Percentiles rank a stretch among this genome's conserved stretches.
phyloP scores from a whole-genome alignment of 2,113 vertebrate genomes.

The Ictidomys tridecemlineatus region DNA sequence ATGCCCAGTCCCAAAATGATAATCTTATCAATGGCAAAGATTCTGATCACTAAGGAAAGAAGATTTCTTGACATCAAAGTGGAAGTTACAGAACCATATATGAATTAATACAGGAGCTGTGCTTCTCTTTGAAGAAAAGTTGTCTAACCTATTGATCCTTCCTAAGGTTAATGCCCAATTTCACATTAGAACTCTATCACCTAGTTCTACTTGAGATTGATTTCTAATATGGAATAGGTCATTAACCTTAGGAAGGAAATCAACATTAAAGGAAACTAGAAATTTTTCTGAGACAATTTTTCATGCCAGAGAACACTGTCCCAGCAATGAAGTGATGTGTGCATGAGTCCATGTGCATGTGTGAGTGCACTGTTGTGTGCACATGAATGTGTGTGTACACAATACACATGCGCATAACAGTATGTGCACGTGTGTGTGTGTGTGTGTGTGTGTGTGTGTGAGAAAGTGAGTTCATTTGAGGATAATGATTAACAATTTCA shows the following conservation, averaged over 20 bases:
- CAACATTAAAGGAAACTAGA: background rate
- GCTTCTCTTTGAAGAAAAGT: too few species aligned
- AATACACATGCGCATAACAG: too few species aligned
- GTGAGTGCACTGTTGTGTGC: background rate
- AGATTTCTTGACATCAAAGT: background rate
- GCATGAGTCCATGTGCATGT: background rate
- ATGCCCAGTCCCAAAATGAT: background rate
- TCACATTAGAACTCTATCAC: background rate
- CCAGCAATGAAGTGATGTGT: background rate
- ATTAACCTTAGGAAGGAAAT: background rate
- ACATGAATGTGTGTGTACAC: too few species aligned
- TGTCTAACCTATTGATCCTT: too few species aligned
- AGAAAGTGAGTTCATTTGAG: background rate
- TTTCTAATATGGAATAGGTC: background rate
- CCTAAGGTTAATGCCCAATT: too few species aligned
- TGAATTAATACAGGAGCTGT: too few species aligned
- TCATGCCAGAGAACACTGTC: background rate
- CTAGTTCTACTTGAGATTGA: background rate
- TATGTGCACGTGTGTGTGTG: background rate
- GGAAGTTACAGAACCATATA: too few species aligned
- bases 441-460: background rate
- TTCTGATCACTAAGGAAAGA: background rate
- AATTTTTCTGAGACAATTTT: background rate
- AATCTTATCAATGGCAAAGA: background rate
- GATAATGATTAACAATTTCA: background rate